phyloP scores from a whole-genome alignment of 2,797 vertebrate genomes.

The Fistularia tabacaria region DNA sequence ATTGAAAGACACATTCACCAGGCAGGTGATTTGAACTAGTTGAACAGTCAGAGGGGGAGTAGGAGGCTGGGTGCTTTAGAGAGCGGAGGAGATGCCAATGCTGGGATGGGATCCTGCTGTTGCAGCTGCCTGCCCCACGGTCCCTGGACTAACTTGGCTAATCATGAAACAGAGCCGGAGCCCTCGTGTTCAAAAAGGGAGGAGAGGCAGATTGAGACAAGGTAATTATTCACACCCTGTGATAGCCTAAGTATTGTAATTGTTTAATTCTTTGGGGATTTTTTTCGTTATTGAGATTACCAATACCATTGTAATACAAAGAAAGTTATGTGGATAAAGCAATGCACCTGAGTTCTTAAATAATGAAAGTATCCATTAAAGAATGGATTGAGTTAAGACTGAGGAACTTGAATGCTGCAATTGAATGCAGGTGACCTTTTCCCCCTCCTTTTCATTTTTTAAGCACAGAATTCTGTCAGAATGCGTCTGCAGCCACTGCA shows the following conservation, averaged over 20 bases:
- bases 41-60: conserved; percentile 51
- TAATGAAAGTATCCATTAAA: conserved; percentile 10
- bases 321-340: neutral
- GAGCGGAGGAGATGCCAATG: conserved; percentile 47
- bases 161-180: conserved; percentile 39
- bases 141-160: conserved; percentile 32
- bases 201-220: conserved; percentile 51
- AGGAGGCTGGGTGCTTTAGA: conserved; percentile 39
- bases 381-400: conserved; percentile 6
- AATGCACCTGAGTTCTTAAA: conserved; percentile 31
- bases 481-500: conserved; percentile 55
- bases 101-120: conserved; percentile 64
- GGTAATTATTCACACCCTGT: conserved; percentile 51
- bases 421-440: conserved; percentile 64
- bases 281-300: too few relatives aligned
- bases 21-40: conserved; percentile 38
- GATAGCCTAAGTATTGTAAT: conserved; percentile 2
- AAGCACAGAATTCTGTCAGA: conserved; percentile 63
- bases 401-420: conserved; percentile 32
- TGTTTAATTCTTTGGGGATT: conserved; percentile 1
- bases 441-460: conserved; percentile 9
- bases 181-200: conserved; percentile 49
- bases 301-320: too few relatives aligned
- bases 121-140: conserved; percentile 60
- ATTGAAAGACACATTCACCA: conserved; percentile 50